These are phyloP conservation scores for Latrodectus elegans DNA, from an alignment of 2,888 invertebrate species.

Conservation along the genomic window DNA sequence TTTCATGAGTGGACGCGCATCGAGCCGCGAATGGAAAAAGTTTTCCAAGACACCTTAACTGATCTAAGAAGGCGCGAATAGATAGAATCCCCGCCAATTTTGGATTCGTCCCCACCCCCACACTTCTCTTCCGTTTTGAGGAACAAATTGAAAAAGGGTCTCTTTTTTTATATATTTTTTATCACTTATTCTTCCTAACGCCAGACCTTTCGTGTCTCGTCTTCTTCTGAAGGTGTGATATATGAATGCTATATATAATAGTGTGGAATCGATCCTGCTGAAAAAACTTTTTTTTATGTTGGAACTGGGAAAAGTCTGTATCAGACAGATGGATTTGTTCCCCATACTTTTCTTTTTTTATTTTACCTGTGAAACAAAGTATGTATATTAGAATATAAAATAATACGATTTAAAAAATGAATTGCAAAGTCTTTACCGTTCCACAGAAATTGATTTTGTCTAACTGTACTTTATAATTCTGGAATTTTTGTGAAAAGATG, in stretches of 20 bases:
- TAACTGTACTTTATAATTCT: too few relatives aligned
- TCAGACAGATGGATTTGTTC: constrained; percentile 35
- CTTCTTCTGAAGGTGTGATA: constrained; percentile 35
- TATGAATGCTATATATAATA: constrained; percentile 39
- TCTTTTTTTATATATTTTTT: constrained; percentile 7
- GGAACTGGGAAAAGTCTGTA: constrained; percentile 23
- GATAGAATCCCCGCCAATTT: constrained; percentile 39
- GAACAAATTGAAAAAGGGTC: constrained; percentile 48
- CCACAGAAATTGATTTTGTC: too few relatives aligned
- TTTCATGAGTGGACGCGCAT: constrained; percentile 39
- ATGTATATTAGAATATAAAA: too few relatives aligned
- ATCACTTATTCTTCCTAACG: background rate
- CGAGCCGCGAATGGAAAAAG: constrained; percentile 26
- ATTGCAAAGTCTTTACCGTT: background rate
- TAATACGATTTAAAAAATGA: background rate
- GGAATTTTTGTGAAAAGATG: too few relatives aligned
- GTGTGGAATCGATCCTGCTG: background rate
- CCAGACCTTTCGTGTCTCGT: constrained; percentile 26
- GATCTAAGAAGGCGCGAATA: constrained; percentile 36
- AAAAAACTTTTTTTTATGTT: constrained; percentile 26
- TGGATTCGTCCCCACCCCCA: background rate
- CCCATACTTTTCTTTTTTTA: background rate
- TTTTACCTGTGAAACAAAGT: too few relatives aligned
- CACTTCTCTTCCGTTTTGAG: constrained; percentile 27
- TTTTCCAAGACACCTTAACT: constrained; percentile 30